Percentiles rank a stretch among this genome's conserved stretches.
Conservation (phyloP, 1,140 invertebrate genomes). For the Drosophila kepulauana region DNA sequence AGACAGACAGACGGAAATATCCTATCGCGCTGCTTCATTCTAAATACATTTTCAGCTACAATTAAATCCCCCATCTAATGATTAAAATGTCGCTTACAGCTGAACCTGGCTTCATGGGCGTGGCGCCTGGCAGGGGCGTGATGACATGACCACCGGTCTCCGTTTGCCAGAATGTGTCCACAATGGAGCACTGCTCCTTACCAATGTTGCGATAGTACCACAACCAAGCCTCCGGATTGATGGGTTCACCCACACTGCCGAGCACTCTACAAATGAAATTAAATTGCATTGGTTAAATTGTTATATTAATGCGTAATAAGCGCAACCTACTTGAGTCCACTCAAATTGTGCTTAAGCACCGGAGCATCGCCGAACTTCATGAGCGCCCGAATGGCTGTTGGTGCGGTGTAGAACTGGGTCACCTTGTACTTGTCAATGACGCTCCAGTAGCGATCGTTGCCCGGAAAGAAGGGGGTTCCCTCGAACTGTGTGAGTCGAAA, state of each 20-base stretch:
- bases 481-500: conserved; percentile 91
- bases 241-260: conserved; percentile 98
- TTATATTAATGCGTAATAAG: background rate
- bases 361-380: conserved; percentile 96
- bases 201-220: conserved; percentile 98
- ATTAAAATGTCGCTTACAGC: conserved; percentile 89
- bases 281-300: background rate
- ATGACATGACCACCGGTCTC: conserved; percentile 98
- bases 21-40: background rate
- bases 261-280: conserved; percentile 88
- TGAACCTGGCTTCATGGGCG: conserved; percentile 98
- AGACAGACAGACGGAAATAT: background rate
- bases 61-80: background rate
- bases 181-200: conserved; percentile 93
- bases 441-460: conserved; percentile 96
- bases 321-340: conserved; percentile 85
- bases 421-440: conserved; percentile 98
- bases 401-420: conserved; percentile 98
- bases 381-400: conserved; percentile 97
- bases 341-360: conserved; percentile 88
- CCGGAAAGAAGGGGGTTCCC: conserved; percentile 96
- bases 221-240: conserved; percentile 98
- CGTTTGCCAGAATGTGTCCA: conserved; percentile 99
- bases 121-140: conserved; percentile 97
- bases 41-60: background rate